Evolutionary conservation across 1,140 invertebrate genomes (phyloP).

Genomic region (Acyrthosiphon pisum): DNA sequence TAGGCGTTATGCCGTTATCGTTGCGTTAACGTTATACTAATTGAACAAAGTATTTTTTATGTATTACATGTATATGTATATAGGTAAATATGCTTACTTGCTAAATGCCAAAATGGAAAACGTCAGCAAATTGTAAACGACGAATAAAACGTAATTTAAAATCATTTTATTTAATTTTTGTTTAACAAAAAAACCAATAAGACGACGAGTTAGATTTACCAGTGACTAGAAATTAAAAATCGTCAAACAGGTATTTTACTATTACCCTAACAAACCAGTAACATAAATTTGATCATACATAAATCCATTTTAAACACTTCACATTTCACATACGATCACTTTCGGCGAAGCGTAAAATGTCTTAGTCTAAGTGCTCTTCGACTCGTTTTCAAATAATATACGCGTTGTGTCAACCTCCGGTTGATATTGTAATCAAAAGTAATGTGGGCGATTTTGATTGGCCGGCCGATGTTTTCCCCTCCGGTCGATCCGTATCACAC

Average conservation of each 20-base stretch:
- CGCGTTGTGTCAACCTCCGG: neutral
- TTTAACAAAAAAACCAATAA: neutral
- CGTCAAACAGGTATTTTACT: neutral
- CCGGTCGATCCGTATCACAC: neutral
- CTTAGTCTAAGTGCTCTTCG: neutral
- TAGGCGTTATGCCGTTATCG: neutral
- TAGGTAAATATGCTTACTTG: neutral
- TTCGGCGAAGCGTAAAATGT: neutral
- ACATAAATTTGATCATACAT: neutral
- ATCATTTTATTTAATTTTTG: neutral
- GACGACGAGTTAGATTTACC: neutral
- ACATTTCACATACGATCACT: neutral
- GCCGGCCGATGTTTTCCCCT: neutral
- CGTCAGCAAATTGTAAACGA: neutral
- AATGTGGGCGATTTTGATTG: constrained; percentile 48
- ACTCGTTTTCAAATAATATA: neutral
- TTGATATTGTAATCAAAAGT: constrained; percentile 27
- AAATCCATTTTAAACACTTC: neutral
- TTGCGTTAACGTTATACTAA: neutral
- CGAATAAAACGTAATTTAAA: neutral
- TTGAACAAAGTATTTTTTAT: neutral
- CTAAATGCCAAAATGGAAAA: neutral
- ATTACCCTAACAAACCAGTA: neutral
- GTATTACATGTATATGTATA: neutral
- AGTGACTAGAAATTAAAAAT: constrained; percentile 5